A percentile compares a stretch with the other conserved stretches of the same genome.
Evolutionary conservation across 2,113 vertebrate genomes (phyloP).

Genomic region (Penelope pileata): DNA sequence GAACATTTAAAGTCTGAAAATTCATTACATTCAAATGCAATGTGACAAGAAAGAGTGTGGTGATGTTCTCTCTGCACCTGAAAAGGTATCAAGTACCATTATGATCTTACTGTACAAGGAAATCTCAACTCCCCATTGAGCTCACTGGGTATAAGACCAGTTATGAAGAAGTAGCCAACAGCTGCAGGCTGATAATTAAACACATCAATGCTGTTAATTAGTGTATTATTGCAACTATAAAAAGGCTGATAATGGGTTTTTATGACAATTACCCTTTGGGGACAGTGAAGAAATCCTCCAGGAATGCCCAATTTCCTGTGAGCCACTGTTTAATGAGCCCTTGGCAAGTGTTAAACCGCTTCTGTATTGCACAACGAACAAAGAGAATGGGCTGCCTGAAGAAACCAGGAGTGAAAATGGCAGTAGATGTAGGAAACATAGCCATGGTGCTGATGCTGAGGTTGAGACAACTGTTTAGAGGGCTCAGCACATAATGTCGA

Average conservation of each 20-base stretch:
- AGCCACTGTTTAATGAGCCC: slow-evolving; percentile 21
- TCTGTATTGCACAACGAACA: neutral
- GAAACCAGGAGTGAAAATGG: neutral
- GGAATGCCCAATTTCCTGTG: slow-evolving; percentile 60
- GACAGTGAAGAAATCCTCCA: slow-evolving; percentile 18
- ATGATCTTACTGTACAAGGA: neutral
- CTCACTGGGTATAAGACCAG: neutral
- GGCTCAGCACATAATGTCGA: neutral
- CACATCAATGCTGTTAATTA: slow-evolving; percentile 28
- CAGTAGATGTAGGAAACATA: neutral
- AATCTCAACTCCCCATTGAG: neutral
- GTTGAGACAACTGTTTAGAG: neutral
- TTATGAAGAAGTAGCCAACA: neutral
- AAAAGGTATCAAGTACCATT: neutral
- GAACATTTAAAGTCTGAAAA: neutral
- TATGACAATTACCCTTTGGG: slow-evolving; percentile 15
- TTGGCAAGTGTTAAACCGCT: neutral
- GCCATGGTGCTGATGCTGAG: neutral
- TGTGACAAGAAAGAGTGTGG: neutral
- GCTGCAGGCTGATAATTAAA: neutral
- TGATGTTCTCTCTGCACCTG: neutral
- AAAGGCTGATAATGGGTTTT: slow-evolving; percentile 48
- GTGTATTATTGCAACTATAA: slow-evolving; percentile 27
- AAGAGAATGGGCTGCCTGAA: neutral
- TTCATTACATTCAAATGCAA: neutral